phyloP scores from a whole-genome alignment of 30 jellyfish, hydroid and myxozoan genomes.

The Turritopsis dohrnii region DNA sequence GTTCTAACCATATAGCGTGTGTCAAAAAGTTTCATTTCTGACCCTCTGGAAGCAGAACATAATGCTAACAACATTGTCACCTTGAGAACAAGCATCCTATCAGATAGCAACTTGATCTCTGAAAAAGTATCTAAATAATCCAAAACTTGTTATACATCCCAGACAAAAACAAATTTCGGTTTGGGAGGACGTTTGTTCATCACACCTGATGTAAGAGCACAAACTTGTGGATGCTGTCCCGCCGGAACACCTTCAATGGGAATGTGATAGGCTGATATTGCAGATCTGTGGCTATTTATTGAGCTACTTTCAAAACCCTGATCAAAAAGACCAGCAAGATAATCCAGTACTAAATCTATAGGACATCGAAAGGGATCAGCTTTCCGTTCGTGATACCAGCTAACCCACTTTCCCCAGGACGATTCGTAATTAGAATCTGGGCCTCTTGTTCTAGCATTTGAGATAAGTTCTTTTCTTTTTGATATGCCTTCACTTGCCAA shows the following conservation, averaged over 20 bases:
- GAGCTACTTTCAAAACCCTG: constrained; percentile 23
- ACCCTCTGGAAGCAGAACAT: constrained; percentile 32
- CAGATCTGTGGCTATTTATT: constrained; percentile 36
- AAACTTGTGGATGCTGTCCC: constrained; percentile 41
- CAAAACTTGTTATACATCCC: not conserved
- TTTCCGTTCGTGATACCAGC: constrained; percentile 41
- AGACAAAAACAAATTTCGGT: not conserved
- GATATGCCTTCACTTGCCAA: constrained; percentile 35
- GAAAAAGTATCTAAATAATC: not conserved
- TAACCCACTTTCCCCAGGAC: constrained; percentile 41
- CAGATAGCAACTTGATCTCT: not conserved
- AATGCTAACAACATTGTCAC: constrained; percentile 26
- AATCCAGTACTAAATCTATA: constrained; percentile 11
- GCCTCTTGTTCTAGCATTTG: constrained; percentile 43
- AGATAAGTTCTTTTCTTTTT: constrained; percentile 37
- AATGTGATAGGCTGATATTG: constrained; percentile 35
- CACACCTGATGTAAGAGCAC: constrained; percentile 6
- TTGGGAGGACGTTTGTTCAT: constrained; percentile 1
- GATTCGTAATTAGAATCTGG: constrained; percentile 45
- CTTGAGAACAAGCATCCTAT: not conserved
- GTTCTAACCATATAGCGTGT: constrained; percentile 30
- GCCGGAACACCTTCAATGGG: constrained; percentile 35
- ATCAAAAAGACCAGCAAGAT: constrained; percentile 32
- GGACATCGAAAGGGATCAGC: constrained; percentile 42
- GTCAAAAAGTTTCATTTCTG: constrained; percentile 20